Evolutionary conservation across 2,888 invertebrate genomes (phyloP), one percentile per base, ranked within the genome.

Genomic region (Xiphydria camelus): DNA sequence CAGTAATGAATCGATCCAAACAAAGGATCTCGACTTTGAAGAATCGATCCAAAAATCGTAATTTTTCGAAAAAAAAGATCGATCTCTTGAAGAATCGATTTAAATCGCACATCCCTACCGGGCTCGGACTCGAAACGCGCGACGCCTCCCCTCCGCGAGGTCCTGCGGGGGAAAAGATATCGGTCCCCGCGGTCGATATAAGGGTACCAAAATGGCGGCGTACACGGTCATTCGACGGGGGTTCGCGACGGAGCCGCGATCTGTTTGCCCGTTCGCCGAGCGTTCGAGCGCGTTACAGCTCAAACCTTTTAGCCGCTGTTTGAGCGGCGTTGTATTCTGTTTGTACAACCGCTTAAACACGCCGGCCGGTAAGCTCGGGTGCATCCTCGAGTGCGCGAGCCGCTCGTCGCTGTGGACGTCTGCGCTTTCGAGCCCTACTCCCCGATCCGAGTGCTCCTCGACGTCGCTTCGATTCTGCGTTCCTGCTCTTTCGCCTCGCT

Each of bases 271-370:
- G 65, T 61, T 55, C 61, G 65, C 62, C 57, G 61, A 64, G 68
- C 64, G 61, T 65, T 64, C 68, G 64, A 66, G 65, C 70, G 70
- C 69, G 67, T 71, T 71, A 73, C 73, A 73, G 68, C 73, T 73
- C 69, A 72, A 73, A 73, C 70, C 73, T 73, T 73, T 73, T 73
- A 73, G 71, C 64, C 66, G 62, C 59, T 72, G 70, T 73, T 73
- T 73, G 69, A 64, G 53, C 65, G 65, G 62, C 59, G 68, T 71
- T 69, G 70, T 70, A 70, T 68, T 70, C 57, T 73, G 65, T 72
- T 73, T 73, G 65, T 72, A 71, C 70, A 68, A 73, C 60, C 68
- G 72, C 72, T 73, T 70, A 73, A 73, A 70, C 70, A 72, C 70
- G 70, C 64, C 60, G 55, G 56, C 43, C 50, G 37, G 53, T 50